Percentiles rank a stretch among this genome's conserved stretches.
Evolutionary conservation across 2,888 invertebrate genomes (phyloP).

Genomic region (Leuctra nigra): DNA sequence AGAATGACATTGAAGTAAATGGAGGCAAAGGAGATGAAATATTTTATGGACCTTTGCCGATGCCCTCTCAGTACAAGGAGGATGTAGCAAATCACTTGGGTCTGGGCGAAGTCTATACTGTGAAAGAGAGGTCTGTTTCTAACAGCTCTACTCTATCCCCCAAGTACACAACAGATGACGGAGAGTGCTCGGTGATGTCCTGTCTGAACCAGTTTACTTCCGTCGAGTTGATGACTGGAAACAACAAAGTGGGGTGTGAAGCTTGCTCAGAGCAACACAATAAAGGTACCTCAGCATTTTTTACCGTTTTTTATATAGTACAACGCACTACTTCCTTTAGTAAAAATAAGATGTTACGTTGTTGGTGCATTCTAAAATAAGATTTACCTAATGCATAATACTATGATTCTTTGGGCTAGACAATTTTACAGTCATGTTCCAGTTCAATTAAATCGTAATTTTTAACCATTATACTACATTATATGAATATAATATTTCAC

Average conservation of each 20-base stretch:
- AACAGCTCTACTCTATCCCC: constrained; percentile 52
- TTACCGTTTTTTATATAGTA: no score
- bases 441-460: no score
- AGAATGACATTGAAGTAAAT: background rate
- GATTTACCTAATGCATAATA: no score
- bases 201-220: constrained; percentile 91
- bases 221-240: constrained; percentile 81
- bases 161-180: constrained; percentile 65
- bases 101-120: background rate
- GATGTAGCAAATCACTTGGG: no score
- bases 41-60: background rate
- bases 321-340: no score
- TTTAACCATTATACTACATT: no score
- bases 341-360: no score
- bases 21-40: background rate
- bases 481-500: no score
- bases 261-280: constrained; percentile 65
- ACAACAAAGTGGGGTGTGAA: constrained; percentile 90
- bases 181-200: constrained; percentile 77
- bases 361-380: no score
- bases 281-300: constrained; percentile 38
- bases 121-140: background rate
- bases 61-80: no score
- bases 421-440: no score
- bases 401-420: no score